Conservation (phyloP, 2,113 vertebrate genomes). For the Globicephala melas region DNA sequence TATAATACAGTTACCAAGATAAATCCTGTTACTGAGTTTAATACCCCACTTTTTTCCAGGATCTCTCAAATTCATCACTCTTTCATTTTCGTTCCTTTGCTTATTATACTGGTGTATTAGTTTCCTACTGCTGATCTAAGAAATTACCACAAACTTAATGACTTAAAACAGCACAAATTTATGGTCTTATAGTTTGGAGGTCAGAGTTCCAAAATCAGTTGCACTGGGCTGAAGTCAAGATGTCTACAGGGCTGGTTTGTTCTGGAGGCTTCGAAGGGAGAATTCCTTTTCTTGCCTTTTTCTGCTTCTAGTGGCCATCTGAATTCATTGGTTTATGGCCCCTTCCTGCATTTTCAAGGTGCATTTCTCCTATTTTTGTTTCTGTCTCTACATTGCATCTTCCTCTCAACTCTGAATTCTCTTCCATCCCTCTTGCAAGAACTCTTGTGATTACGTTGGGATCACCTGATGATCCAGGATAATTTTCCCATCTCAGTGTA, state of each 20-base stretch:
- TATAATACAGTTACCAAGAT: background rate
- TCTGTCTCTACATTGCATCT: background rate
- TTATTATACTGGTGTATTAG: background rate
- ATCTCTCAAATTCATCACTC: background rate
- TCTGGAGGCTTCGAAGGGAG: background rate
- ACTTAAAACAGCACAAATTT: background rate
- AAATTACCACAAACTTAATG: background rate
- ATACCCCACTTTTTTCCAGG: background rate
- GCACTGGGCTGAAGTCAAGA: background rate
- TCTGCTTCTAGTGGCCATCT: background rate
- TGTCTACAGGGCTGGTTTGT: background rate
- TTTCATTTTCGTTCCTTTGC: background rate
- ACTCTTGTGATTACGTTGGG: background rate
- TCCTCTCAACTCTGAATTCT: background rate
- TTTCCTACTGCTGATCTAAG: background rate
- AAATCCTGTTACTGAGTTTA: background rate
- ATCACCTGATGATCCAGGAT: background rate
- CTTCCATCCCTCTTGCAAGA: background rate
- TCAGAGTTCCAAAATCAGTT: background rate
- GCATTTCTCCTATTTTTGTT: background rate
- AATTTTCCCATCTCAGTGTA: background rate
- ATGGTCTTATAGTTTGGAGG: background rate
- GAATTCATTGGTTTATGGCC: background rate
- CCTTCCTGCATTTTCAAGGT: background rate
- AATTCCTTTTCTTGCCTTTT: background rate